phyloP scores from a whole-genome alignment of 2,113 vertebrate species.

The Forbesichthys papilliferus region DNA sequence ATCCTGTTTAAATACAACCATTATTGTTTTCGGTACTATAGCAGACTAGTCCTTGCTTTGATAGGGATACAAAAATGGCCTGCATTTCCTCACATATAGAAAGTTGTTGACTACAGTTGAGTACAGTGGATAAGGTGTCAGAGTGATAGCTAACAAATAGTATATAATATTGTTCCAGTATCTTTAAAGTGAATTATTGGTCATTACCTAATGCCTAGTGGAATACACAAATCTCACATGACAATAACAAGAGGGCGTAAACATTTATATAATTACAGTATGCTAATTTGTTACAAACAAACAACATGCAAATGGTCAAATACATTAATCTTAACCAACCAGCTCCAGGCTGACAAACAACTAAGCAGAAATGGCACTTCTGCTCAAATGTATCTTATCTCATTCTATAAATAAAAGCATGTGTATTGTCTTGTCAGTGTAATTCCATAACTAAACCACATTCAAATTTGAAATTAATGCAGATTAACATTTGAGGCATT shows the following conservation, averaged over 20 bases:
- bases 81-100: too few relatives aligned
- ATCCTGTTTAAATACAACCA: slow-evolving; percentile 20
- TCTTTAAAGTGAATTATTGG: neutral
- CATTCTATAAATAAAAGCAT: slow-evolving; percentile 20
- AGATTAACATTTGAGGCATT: slow-evolving; percentile 40
- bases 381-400: slow-evolving; percentile 18
- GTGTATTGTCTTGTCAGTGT: slow-evolving; percentile 6
- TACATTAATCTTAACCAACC: too few relatives aligned
- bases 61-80: too few relatives aligned
- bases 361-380: neutral
- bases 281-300: neutral
- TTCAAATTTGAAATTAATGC: slow-evolving; percentile 53
- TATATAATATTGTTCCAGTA: neutral
- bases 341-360: slow-evolving; percentile 4
- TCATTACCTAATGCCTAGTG: neutral
- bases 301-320: neutral
- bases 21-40: neutral
- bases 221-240: neutral
- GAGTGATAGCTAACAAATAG: neutral
- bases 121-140: neutral
- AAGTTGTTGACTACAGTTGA: too few relatives aligned
- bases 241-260: neutral
- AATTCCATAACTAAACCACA: slow-evolving; percentile 31
- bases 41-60: neutral
- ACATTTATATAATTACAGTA: neutral